Conservation (phyloP, 2,797 vertebrate species). For the Naso thynnoides region DNA sequence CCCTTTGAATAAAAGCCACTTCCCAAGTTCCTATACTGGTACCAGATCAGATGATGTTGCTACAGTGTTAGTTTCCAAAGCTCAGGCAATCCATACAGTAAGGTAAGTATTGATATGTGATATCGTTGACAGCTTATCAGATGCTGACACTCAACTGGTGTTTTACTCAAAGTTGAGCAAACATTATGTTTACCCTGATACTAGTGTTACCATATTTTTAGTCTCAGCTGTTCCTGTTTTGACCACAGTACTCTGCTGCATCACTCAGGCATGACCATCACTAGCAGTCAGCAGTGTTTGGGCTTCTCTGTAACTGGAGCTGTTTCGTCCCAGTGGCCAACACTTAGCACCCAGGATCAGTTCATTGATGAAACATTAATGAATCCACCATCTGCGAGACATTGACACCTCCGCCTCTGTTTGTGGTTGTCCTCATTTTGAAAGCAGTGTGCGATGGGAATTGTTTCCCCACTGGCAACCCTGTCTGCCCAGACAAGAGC, state of each 20-base stretch:
- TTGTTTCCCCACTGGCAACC: constrained; percentile 33
- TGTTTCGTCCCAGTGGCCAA: constrained; percentile 44
- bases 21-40: neutral
- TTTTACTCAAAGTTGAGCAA: neutral
- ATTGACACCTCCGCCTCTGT: constrained; percentile 57
- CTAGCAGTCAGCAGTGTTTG: constrained; percentile 26
- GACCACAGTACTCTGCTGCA: constrained; percentile 25
- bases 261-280: constrained; percentile 29
- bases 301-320: constrained; percentile 59
- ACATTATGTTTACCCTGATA: constrained; percentile 2
- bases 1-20: neutral
- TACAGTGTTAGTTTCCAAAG: neutral
- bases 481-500: constrained; percentile 14
- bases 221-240: constrained; percentile 23
- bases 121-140: neutral
- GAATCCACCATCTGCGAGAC: constrained; percentile 60
- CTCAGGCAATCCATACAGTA: neutral
- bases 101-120: neutral
- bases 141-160: neutral
- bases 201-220: constrained; percentile 20
- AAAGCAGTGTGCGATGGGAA: constrained; percentile 33
- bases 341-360: constrained; percentile 56
- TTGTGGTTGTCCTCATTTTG: constrained; percentile 47
- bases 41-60: neutral
- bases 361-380: constrained; percentile 78